Evolutionary conservation across 35 echinoderm and acorn worm genomes (phyloP), one percentile per base, ranked within the genome.

Genomic region (Apostichopus californicus): DNA sequence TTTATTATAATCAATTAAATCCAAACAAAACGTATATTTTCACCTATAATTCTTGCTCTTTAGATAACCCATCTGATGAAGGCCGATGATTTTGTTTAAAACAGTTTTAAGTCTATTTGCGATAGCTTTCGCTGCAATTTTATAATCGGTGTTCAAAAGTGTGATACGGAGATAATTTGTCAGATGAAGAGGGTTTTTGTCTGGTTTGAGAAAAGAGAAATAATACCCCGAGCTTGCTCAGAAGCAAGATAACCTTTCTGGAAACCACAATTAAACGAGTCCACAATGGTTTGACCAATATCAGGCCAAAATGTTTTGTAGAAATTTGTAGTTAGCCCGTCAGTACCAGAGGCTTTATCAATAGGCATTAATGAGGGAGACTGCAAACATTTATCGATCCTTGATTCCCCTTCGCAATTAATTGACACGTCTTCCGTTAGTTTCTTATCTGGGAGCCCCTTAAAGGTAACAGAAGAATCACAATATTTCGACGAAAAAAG

Each of bases 61-160:
- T 55, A 56, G 56, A 52, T 54, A 58, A 84, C 81, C 81, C n/a
- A 55, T 84, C 18, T 84, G 81, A 14, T 84, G 6, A 18, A 55
- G 81, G 46, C 81, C 81, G 78, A 90, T 90, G 54, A 90, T 13
- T 10, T 90, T 90, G 11, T 55, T 9, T 54, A 90, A 15, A 53
- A 90, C 88, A 14, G n/a, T 75, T 90, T 90, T 46, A 22, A 90
- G 63, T 73, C 88, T 68, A 78, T 54, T 54, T 26, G 88, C 88
- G 56, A 90, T 90, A 11, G 78, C 88, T 34, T 73, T 64, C 3
- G 88, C 20, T 9, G 88, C 88, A 90, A 90, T 90, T 77, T 90
- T 90, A 90, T 77, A 77, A 54, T 90, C 71, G 64, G 86, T 89
- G 54, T 89, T 89, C 21, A 89, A 34, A 10, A 89, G 65, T 25